phyloP scores from a whole-genome alignment of 1,140 invertebrate genomes.

The Drosophila baimaii region DNA sequence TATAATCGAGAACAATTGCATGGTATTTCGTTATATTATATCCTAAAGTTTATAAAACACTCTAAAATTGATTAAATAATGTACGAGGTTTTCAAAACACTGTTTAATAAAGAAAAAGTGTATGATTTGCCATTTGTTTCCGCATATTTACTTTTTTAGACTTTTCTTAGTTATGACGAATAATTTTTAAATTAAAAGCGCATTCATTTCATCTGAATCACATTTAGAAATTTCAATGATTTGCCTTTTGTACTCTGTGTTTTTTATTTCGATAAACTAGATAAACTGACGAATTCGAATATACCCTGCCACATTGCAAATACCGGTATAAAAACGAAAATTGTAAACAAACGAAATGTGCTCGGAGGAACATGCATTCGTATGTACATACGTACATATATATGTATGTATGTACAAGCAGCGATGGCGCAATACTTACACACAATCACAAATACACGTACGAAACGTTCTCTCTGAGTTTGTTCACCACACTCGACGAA shows the following conservation, averaged over 20 bases:
- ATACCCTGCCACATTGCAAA: neutral
- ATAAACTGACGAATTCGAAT: neutral
- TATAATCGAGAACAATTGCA: too few relatives aligned
- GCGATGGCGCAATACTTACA: conserved; percentile 32
- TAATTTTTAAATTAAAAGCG: too few relatives aligned
- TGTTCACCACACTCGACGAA: conserved; percentile 12
- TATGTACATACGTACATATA: neutral
- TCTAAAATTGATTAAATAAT: too few relatives aligned
- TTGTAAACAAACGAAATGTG: conserved; percentile 41
- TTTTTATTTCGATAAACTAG: neutral
- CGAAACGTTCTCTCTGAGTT: conserved; percentile 16
- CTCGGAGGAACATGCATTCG: neutral
- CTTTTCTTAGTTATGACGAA: too few relatives aligned
- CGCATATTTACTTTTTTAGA: too few relatives aligned
- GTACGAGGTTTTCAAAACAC: too few relatives aligned
- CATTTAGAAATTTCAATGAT: neutral
- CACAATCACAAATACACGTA: conserved; percentile 3
- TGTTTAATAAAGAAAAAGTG: too few relatives aligned
- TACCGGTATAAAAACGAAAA: conserved; percentile 26
- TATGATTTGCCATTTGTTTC: too few relatives aligned
- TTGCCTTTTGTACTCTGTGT: neutral
- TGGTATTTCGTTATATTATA: too few relatives aligned
- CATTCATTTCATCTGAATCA: too few relatives aligned
- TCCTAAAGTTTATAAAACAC: too few relatives aligned
- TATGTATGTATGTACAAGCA: neutral